A percentile compares a stretch with the other conserved stretches of the same genome.
These are phyloP conservation scores for Helostoma temminkii DNA, from an alignment of 2,797 vertebrate genomes.

Conservation along the genomic window DNA sequence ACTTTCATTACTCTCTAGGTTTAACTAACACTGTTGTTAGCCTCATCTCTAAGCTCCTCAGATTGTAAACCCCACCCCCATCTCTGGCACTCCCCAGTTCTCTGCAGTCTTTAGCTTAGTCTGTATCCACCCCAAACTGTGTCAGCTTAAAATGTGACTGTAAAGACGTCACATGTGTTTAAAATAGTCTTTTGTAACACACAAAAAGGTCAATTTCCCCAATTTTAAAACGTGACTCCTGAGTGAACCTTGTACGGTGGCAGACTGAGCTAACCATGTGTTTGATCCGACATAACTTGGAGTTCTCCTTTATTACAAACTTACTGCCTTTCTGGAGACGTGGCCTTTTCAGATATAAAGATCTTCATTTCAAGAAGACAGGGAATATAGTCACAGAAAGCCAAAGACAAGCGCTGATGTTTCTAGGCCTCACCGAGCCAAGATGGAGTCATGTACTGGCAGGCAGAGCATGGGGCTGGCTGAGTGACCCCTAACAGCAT, in stretches of 20 bases:
- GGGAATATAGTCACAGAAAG: slow-evolving; percentile 39
- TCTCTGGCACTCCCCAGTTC: neutral
- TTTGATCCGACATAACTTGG: slow-evolving; percentile 55
- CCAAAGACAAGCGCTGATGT: slow-evolving; percentile 44
- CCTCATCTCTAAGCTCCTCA: neutral
- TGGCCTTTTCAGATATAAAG: slow-evolving; percentile 40
- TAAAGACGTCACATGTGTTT: slow-evolving; percentile 12
- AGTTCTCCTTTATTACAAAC: slow-evolving; percentile 35
- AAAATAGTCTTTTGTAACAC: no score
- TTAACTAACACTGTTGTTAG: slow-evolving; percentile 1
- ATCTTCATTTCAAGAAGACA: slow-evolving; percentile 31
- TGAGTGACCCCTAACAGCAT: slow-evolving; percentile 50
- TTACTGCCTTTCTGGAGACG: slow-evolving; percentile 42
- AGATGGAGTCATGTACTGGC: slow-evolving; percentile 70
- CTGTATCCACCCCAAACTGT: neutral
- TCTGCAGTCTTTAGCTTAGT: slow-evolving; percentile 4
- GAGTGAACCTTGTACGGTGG: slow-evolving; percentile 42
- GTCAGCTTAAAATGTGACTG: neutral
- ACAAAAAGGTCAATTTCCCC: slow-evolving; percentile 1
- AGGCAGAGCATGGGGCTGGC: slow-evolving; percentile 39
- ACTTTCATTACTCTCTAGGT: slow-evolving; percentile 4
- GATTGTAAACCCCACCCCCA: slow-evolving; percentile 6
- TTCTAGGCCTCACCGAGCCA: slow-evolving; percentile 46
- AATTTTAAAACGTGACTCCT: slow-evolving; percentile 28
- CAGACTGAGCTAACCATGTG: slow-evolving; percentile 46